Conservation (phyloP, 1,140 invertebrate genomes). For the Brachionus sp. region DNA sequence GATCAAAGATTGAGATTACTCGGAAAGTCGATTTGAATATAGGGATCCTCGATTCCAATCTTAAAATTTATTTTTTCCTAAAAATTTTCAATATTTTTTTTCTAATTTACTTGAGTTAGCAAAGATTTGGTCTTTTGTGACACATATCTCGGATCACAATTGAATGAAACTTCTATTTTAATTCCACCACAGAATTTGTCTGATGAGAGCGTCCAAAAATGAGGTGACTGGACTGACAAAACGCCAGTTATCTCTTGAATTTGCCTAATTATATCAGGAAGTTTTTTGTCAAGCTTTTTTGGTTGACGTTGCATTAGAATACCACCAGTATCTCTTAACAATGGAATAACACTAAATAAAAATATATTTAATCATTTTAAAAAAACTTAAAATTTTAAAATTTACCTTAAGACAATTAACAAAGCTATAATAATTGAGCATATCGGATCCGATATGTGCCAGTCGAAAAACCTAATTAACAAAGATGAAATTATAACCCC, state of each 20-base stretch:
- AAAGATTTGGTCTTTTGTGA: neutral
- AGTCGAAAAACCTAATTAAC: constrained; percentile 65
- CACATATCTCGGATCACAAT: constrained; percentile 38
- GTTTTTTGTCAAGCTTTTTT: constrained; percentile 27
- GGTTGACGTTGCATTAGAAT: constrained; percentile 46
- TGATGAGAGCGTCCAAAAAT: constrained; percentile 36
- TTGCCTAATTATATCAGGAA: neutral
- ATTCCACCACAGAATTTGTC: constrained; percentile 30
- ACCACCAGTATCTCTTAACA: constrained; percentile 25
- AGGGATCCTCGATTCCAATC: constrained; percentile 23
- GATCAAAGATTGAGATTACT: neutral
- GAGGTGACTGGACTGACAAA: constrained; percentile 14
- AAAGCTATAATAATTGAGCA: constrained; percentile 67
- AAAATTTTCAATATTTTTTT: neutral
- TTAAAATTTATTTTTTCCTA: neutral
- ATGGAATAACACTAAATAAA: constrained; percentile 15
- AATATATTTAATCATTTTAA: neutral
- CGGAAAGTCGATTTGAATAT: constrained; percentile 42
- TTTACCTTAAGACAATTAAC: constrained; percentile 60
- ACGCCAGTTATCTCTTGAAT: constrained; percentile 41
- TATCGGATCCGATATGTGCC: constrained; percentile 66
- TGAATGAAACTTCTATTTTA: constrained; percentile 42
- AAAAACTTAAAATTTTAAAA: neutral
- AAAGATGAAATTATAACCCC: constrained; percentile 67
- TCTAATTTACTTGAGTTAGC: constrained; percentile 8